Evolutionary conservation across 1,140 invertebrate genomes (phyloP).

Genomic region (Lamellibrachia luymesi): DNA sequence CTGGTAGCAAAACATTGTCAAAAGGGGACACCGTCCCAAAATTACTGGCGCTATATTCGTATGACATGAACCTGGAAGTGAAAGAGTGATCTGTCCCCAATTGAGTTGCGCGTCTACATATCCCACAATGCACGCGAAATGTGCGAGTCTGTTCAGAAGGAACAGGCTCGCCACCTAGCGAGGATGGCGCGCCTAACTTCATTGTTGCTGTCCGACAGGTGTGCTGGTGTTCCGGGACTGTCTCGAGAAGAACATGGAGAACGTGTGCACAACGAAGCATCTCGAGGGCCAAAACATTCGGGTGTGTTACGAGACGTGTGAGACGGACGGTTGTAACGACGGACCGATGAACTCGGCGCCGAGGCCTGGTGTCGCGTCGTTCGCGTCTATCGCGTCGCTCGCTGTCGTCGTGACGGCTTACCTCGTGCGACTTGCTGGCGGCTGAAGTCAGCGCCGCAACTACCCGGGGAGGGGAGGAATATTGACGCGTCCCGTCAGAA

Average conservation of each 20-base stretch:
- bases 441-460: neutral
- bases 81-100: no score
- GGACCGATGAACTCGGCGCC: conserved; percentile 1
- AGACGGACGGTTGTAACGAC: conserved; percentile 15
- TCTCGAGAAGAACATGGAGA: neutral
- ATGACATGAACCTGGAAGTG: no score
- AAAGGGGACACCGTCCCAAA: no score
- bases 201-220: neutral
- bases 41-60: no score
- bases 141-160: no score
- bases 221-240: conserved; percentile 20
- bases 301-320: conserved; percentile 16
- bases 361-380: neutral
- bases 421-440: neutral
- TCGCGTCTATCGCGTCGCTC: neutral
- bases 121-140: no score
- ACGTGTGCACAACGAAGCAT: conserved; percentile 11
- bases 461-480: neutral
- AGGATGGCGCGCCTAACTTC: neutral
- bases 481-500: neutral
- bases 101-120: no score
- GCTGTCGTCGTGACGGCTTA: neutral
- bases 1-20: no score
- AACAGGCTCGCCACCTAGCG: no score
- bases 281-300: conserved; percentile 14